phyloP scores from a whole-genome alignment of 2,113 vertebrate genomes.

The Isurus oxyrinchus region DNA sequence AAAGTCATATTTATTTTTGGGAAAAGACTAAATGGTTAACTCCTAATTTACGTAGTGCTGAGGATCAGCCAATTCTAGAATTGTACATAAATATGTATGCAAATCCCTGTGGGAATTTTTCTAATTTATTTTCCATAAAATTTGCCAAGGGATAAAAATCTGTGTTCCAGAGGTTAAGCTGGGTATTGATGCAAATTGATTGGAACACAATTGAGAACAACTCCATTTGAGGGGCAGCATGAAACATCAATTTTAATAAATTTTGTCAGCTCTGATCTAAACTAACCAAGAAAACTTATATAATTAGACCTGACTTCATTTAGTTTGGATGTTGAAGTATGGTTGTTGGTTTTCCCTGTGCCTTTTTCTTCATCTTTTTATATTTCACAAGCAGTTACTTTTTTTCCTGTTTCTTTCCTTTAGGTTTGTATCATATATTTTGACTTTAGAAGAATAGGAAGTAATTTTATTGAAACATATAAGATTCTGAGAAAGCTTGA shows the following conservation, averaged over 20 bases:
- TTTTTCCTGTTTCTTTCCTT: neutral
- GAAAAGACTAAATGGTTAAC: constrained; percentile 4
- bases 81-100: neutral
- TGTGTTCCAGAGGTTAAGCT: neutral
- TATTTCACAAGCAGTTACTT: neutral
- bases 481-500: no score
- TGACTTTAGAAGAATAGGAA: no score
- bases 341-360: neutral
- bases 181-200: neutral
- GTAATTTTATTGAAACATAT: no score
- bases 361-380: neutral
- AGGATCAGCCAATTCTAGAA: constrained; percentile 2
- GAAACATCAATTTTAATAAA: neutral
- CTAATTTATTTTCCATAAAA: neutral
- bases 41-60: constrained; percentile 5
- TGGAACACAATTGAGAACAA: neutral
- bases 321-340: neutral
- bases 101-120: constrained; percentile 1
- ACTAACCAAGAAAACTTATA: neutral
- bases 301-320: neutral
- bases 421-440: neutral
- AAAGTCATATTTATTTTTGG: neutral
- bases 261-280: neutral
- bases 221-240: neutral
- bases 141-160: constrained; percentile 27